Base-by-base conservation (phyloP, 2,797 vertebrate genomes). In the Rhinophrynus dorsalis region DNA sequence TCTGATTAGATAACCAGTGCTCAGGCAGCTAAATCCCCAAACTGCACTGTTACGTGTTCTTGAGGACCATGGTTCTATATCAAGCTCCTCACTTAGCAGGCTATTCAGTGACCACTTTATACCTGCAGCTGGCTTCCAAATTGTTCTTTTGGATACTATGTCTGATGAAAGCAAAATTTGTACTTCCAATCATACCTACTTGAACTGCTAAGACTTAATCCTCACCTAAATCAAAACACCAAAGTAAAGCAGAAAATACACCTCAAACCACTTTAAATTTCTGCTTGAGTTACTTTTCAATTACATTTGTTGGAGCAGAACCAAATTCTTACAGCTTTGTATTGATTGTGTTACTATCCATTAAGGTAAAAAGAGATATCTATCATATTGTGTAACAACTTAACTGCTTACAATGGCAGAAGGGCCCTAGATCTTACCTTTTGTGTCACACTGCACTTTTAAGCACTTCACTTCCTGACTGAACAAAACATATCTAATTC, bases 271-370 rank as follows among this genome's bases (percentile, higher is more conserved):
- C 78, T 84, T 75, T 80, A 83, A 85, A 86, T 87, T 93, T 94
- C 92, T 92, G 86, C 90, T 88, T 93, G 88, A 91, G 85, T 92
- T 94, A 88, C 86, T 92, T 95, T 94, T 94, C 90, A 94, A 92
- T 94, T 95, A 94, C 83, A 81, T 84, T 87, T 90, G 85, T 85
- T 81, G 89, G 90, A 92, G 90, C 87, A 89, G 93, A 95, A 93
- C 91, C 74, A 86, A 92, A 93, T 91, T 92, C 89, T 91, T 93
- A 88, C 89, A 90, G 90, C 90, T 89, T 89, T 90, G 92, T 94
- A 95, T 95, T 88, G 91, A 94, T 92, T 93, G 88, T 86, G 88
- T 86, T 90, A 83, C 90, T 90, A 83, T 90, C 89, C 86, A 92
- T 93, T 93, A 91, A 89, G 86, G 89, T 85, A 88, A 90, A 90